Percentiles rank a stretch among this genome's conserved stretches.
Conservation (phyloP, 2,113 vertebrate species). For the Peucedramus taeniatus region DNA sequence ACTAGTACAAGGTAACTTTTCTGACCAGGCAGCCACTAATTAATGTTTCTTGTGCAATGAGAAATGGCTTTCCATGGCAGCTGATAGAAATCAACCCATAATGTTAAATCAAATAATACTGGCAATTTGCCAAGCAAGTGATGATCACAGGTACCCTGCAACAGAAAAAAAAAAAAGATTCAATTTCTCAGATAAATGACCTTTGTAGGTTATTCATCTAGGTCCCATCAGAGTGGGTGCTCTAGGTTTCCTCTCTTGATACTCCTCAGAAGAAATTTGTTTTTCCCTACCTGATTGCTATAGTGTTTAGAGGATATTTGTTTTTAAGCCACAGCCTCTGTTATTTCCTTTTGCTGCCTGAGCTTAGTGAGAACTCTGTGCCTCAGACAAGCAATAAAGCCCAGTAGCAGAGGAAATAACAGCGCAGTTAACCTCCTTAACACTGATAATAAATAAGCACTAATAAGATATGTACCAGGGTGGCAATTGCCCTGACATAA, state of each 20-base stretch:
- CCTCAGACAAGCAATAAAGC: constrained; percentile 52
- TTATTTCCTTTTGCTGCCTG: constrained; percentile 49
- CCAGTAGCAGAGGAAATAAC: constrained; percentile 71
- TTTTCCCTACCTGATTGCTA: constrained; percentile 31
- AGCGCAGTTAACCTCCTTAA: constrained; percentile 71
- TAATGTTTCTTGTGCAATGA: neutral
- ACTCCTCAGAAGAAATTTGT: neutral
- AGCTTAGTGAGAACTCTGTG: constrained; percentile 38
- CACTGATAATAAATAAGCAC: constrained; percentile 71
- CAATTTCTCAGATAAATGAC: neutral
- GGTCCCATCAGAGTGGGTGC: neutral
- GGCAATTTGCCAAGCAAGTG: neutral
- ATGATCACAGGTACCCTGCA: neutral
- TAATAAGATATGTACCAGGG: constrained; percentile 66
- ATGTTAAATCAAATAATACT: neutral
- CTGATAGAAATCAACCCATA: constrained; percentile 10
- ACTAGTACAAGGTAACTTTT: neutral
- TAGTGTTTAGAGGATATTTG: constrained; percentile 60
- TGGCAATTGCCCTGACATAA: constrained; percentile 65
- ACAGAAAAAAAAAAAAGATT: neutral
- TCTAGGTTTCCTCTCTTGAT: neutral
- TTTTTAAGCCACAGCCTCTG: constrained; percentile 21
- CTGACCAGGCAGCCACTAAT: neutral
- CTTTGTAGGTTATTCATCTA: neutral
- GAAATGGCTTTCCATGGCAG: neutral